Base-by-base conservation (phyloP, 2,888 invertebrate species). In the Ormyrus pomaceus region DNA sequence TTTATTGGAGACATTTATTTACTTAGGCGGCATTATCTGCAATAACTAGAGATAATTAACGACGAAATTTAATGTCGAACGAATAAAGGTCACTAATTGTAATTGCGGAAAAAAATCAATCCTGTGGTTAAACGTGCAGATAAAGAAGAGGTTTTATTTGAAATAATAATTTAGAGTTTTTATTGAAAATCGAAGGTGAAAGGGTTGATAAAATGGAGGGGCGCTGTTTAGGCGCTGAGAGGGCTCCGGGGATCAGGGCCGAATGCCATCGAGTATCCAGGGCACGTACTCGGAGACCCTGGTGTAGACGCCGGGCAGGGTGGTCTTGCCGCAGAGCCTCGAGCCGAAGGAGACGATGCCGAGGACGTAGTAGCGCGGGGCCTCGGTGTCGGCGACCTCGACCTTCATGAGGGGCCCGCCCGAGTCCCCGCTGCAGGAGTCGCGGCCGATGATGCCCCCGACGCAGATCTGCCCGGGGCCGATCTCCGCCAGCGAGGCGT, bases 261-360 rank as follows among this genome's bases (percentile, higher is more conserved):
- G 88, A 11, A 91, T 90, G 89, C 90, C 92, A 55, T 92, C 91
- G 66, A 93, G 86, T 84, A 95, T 94, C 95, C 95, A 95, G 79
- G 93, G 92, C 74, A 94, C 87, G 86, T 94, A 95, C 11, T 92
- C 90, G 0, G 93, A 89, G 0, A 95, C 93, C 59, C 92, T 91
- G 0, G 95, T 95, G 87, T 95, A 95, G 4, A 95, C 93, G 0
- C 94, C 95, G 0, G 95, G 95, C 91, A 93, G 93, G 0, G 92
- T 93, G n/a, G 92, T 84, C 64, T 66, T 84, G 53, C 93, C 93
- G 84, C 95, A 95, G 0, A 91, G 87, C 0, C 89, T 87, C 0
- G 93, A 92, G 0, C 95, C 95, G 83, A 93, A 93, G 0, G 94
- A 94, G 0, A 95, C 94, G 0, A 95, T 88, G 6, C 95, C 95